A percentile compares a stretch with the other conserved stretches of the same genome.
Conservation (phyloP, 2,797 vertebrate species). For the Mionectes olivaceus region DNA sequence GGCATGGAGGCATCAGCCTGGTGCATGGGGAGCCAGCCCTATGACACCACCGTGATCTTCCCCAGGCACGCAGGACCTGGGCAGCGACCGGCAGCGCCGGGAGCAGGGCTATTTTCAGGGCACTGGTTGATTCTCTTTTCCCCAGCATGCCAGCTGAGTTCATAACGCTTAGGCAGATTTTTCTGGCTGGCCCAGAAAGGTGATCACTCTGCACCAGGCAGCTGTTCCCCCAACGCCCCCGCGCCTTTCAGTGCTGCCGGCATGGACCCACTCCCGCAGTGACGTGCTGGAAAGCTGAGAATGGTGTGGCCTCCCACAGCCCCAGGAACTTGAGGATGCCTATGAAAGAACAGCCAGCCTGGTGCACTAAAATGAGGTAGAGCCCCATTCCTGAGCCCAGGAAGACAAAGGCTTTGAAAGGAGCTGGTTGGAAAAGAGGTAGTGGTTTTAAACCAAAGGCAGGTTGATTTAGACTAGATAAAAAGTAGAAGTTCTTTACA, state of each 20-base stretch:
- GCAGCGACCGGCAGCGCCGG: not conserved
- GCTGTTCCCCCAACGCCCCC: not conserved
- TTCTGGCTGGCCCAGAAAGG: not conserved
- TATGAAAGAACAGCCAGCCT: not conserved
- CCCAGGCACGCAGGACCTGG: fast-evolving
- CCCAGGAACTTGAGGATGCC: not conserved
- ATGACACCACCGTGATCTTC: not conserved
- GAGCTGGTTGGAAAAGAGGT: not conserved
- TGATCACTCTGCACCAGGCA: not conserved
- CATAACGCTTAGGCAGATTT: not conserved
- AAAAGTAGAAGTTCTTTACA: not conserved
- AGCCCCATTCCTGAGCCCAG: not conserved
- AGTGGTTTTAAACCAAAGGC: not conserved
- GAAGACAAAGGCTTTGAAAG: not conserved
- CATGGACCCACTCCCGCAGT: fast-evolving
- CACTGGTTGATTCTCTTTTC: not conserved
- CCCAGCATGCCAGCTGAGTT: not conserved
- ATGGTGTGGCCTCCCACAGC: not conserved
- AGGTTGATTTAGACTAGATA: not conserved
- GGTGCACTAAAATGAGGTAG: fast-evolving
- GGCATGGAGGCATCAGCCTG: not conserved
- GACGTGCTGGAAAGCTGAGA: not conserved
- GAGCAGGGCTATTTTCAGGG: not conserved
- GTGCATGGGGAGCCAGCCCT: not conserved
- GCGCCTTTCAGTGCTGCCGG: not conserved